Conservation (phyloP, 1,140 invertebrate species). For the Anoplophora glabripennis region DNA sequence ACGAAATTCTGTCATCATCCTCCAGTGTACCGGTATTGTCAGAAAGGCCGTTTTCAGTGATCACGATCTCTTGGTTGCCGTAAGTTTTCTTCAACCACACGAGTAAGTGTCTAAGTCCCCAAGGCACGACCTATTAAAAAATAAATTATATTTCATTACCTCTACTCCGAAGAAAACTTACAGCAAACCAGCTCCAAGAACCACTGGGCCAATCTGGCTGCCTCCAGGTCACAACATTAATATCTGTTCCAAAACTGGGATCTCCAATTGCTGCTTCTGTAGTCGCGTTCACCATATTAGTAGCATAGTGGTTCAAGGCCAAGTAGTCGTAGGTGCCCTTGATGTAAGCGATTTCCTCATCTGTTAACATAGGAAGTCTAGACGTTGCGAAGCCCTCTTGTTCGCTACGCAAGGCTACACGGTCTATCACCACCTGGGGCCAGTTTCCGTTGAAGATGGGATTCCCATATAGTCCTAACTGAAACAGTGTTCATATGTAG, state of each 20-base stretch:
- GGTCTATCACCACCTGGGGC: slow-evolving; percentile 51
- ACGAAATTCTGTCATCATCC: slow-evolving; percentile 54
- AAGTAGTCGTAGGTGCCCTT: slow-evolving; percentile 37
- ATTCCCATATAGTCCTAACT: slow-evolving; percentile 45
- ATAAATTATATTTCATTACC: no score
- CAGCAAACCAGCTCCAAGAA: no score
- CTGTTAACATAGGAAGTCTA: slow-evolving; percentile 50
- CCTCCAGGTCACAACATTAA: no score
- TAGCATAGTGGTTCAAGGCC: slow-evolving; percentile 20
- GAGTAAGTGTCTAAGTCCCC: slow-evolving; percentile 33
- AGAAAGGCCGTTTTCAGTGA: slow-evolving; percentile 25
- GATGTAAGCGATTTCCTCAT: slow-evolving; percentile 46
- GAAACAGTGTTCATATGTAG: no score
- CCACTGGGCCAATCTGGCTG: no score
- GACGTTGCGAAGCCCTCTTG: slow-evolving; percentile 47
- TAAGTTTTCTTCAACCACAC: slow-evolving; percentile 28
- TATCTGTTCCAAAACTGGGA: no score
- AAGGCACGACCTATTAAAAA: slow-evolving; percentile 15
- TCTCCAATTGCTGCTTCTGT: background rate
- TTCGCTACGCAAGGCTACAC: slow-evolving; percentile 48
- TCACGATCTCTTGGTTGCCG: slow-evolving; percentile 15
- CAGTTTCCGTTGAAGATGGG: slow-evolving; percentile 56
- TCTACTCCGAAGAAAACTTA: no score
- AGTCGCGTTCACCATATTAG: no score
- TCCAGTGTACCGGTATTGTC: slow-evolving; percentile 42